Percentiles rank a stretch among this genome's conserved stretches.
These are phyloP conservation scores for Dysmachus trigonus DNA, from an alignment of 2,888 invertebrate species.

Conservation along the genomic window DNA sequence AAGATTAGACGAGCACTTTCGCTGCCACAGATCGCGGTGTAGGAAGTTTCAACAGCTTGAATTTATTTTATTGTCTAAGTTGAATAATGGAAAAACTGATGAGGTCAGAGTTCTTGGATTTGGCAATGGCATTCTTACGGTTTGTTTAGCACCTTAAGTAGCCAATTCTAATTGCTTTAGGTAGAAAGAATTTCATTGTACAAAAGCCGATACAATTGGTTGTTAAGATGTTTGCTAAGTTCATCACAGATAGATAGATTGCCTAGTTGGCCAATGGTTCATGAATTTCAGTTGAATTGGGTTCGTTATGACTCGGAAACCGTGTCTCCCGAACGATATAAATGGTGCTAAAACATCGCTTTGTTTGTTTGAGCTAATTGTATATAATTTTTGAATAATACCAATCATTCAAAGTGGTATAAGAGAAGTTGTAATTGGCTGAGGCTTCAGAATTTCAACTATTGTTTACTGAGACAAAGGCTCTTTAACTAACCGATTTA, in stretches of 20 bases:
- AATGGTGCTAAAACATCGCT: background rate
- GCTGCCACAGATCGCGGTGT: background rate
- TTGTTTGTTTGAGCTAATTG: background rate
- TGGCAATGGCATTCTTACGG: slow-evolving; percentile 25
- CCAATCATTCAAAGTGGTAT: background rate
- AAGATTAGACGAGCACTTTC: background rate
- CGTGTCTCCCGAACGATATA: background rate
- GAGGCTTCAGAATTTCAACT: background rate
- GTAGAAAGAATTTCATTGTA: slow-evolving; percentile 32
- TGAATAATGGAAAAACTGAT: background rate
- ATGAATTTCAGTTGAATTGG: slow-evolving; percentile 5
- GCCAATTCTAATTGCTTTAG: slow-evolving; percentile 9
- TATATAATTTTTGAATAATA: background rate
- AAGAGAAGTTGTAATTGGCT: background rate
- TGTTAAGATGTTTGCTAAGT: background rate
- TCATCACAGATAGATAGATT: background rate
- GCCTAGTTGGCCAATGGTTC: slow-evolving; percentile 5
- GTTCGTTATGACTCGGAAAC: background rate
- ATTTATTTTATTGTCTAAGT: slow-evolving; percentile 19
- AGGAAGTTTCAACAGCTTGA: background rate
- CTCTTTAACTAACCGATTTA: background rate
- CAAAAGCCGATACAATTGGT: slow-evolving; percentile 16
- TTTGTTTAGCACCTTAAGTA: slow-evolving; percentile 38
- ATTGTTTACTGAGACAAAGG: background rate
- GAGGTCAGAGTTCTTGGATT: slow-evolving; percentile 37